Percentiles rank a stretch among this genome's conserved stretches.
phyloP scores from a whole-genome alignment of 2,113 vertebrate species.

The Ictalurus punctatus region DNA sequence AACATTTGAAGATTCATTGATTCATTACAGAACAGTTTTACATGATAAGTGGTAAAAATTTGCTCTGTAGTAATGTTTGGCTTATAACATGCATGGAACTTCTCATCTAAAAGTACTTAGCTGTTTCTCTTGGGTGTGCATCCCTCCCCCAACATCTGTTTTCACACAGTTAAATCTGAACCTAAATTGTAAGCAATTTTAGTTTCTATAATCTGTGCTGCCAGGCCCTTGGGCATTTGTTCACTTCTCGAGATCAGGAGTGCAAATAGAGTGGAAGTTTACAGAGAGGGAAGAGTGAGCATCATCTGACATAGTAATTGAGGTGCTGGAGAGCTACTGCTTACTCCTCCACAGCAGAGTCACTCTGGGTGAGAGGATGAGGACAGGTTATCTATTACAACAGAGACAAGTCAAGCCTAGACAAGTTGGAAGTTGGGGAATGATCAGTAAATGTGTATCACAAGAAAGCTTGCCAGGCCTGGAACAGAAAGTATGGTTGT shows the following conservation, averaged over 20 bases:
- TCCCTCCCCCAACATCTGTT: background rate
- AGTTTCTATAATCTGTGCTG: background rate
- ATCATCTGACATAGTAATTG: conserved; percentile 1
- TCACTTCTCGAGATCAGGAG: background rate
- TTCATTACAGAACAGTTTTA: background rate
- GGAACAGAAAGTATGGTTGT: background rate
- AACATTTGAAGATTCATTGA: background rate
- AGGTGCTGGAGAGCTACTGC: background rate
- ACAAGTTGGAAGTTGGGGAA: background rate
- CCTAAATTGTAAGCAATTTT: background rate
- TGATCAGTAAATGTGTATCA: background rate
- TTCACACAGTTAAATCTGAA: background rate
- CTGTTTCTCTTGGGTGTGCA: background rate
- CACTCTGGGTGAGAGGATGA: background rate
- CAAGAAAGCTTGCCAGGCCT: background rate
- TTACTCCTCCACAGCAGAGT: background rate
- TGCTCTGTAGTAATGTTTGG: background rate
- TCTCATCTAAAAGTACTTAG: background rate
- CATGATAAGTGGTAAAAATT: background rate
- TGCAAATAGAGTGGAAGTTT: background rate
- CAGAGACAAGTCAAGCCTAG: background rate
- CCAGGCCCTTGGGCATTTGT: background rate
- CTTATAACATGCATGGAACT: background rate
- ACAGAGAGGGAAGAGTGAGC: background rate
- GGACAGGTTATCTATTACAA: background rate